Percentiles rank a stretch among this genome's conserved stretches.
Evolutionary conservation across 2,888 invertebrate species (phyloP).

Genomic region (Sarcophaga rosellei): DNA sequence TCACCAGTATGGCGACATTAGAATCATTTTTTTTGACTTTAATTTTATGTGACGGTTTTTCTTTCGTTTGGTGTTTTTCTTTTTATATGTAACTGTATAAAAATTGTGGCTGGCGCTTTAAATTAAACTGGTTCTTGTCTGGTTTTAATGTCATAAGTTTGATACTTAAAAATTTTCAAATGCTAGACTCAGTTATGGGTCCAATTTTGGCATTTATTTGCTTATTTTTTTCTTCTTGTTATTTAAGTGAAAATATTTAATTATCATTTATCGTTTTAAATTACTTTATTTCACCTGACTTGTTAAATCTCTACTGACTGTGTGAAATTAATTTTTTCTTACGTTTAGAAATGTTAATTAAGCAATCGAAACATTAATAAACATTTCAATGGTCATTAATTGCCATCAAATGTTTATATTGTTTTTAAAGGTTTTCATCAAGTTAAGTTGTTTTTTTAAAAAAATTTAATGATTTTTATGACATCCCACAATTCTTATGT

Average conservation of each 20-base stretch:
- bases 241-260: neutral
- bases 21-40: constrained; percentile 39
- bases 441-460: too few relatives aligned
- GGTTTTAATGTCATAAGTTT: constrained; percentile 23
- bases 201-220: neutral
- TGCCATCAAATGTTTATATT: too few relatives aligned
- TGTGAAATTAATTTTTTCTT: neutral
- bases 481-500: too few relatives aligned
- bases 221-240: neutral
- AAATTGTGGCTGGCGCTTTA: constrained; percentile 25
- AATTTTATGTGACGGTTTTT: constrained; percentile 23
- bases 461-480: too few relatives aligned
- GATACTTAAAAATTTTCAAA: neutral
- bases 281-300: neutral
- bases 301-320: neutral
- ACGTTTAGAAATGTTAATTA: neutral
- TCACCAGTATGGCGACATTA: constrained; percentile 19
- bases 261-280: neutral
- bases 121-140: constrained; percentile 33
- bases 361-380: neutral
- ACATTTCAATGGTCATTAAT: neutral
- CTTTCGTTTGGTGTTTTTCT: neutral
- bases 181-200: neutral
- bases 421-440: too few relatives aligned
- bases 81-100: constrained; percentile 15